Conservation (phyloP, 1,140 invertebrate genomes). For the Uloborus diversus region DNA sequence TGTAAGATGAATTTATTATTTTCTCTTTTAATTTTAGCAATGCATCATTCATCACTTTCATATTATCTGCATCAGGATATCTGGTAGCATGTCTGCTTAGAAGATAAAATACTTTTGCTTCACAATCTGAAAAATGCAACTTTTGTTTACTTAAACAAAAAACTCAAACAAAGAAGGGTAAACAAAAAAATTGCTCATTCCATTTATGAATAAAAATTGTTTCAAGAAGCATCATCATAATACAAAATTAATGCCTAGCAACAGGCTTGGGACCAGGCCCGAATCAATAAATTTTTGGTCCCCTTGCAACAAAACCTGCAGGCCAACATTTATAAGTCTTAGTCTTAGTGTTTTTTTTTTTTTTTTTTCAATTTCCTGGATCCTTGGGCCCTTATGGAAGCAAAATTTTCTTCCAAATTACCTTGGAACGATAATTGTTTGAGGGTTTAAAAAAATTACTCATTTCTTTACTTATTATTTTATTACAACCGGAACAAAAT, state of each 20-base stretch:
- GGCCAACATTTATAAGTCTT: too few relatives aligned
- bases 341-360: too few relatives aligned
- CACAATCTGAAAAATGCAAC: conserved; percentile 38
- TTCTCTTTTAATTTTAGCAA: conserved; percentile 44
- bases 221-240: background rate
- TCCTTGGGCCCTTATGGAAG: too few relatives aligned
- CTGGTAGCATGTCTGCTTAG: conserved; percentile 58
- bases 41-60: conserved; percentile 15
- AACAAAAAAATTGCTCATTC: background rate
- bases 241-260: background rate
- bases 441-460: too few relatives aligned
- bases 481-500: too few relatives aligned
- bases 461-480: too few relatives aligned
- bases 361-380: too few relatives aligned
- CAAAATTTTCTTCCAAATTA: too few relatives aligned
- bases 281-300: background rate
- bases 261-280: background rate
- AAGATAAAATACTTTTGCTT: conserved; percentile 54
- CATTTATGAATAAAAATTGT: background rate
- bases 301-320: too few relatives aligned
- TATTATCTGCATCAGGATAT: conserved; percentile 57
- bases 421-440: too few relatives aligned
- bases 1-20: conserved; percentile 1
- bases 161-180: background rate
- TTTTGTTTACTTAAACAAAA: background rate